A percentile compares a stretch with the other conserved stretches of the same genome.
Evolutionary conservation across 1,140 invertebrate genomes (phyloP).

Genomic region (Bombus soroeensis): DNA sequence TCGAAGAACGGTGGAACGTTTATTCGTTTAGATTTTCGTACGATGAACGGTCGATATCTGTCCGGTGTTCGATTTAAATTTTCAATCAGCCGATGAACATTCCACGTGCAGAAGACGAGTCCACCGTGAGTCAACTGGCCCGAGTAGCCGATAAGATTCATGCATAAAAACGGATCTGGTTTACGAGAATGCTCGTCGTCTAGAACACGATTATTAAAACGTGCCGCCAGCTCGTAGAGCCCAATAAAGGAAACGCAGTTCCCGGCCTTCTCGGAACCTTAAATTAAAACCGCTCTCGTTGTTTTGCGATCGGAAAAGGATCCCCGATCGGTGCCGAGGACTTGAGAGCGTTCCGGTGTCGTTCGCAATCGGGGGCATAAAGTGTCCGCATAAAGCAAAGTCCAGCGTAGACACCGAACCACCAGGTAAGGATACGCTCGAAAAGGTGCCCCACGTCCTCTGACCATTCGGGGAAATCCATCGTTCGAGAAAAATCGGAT

Average conservation of each 20-base stretch:
- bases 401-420: conserved; percentile 58
- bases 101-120: not conserved
- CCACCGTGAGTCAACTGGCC: not conserved
- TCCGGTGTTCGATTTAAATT: conserved; percentile 27
- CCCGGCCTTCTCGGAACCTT: conserved; percentile 63
- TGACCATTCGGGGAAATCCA: not conserved
- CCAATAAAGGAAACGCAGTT: conserved; percentile 54
- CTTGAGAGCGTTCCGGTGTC: conserved; percentile 83
- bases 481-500: not conserved
- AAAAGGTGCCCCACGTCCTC: conserved; percentile 31
- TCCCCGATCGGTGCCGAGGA: conserved; percentile 68
- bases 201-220: conserved; percentile 67
- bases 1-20: not conserved
- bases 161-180: conserved; percentile 54
- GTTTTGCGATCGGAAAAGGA: conserved; percentile 71
- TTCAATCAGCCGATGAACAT: conserved; percentile 35
- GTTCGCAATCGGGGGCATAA: conserved; percentile 82
- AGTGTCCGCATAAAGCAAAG: conserved; percentile 80
- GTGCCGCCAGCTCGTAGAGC: conserved; percentile 67
- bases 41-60: not conserved
- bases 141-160: conserved; percentile 45
- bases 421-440: conserved; percentile 59
- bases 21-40: conserved; percentile 9
- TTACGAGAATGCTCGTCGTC: conserved; percentile 61
- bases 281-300: conserved; percentile 78